phyloP scores from a whole-genome alignment of 2,797 vertebrate species.

The Halcyon badia region DNA sequence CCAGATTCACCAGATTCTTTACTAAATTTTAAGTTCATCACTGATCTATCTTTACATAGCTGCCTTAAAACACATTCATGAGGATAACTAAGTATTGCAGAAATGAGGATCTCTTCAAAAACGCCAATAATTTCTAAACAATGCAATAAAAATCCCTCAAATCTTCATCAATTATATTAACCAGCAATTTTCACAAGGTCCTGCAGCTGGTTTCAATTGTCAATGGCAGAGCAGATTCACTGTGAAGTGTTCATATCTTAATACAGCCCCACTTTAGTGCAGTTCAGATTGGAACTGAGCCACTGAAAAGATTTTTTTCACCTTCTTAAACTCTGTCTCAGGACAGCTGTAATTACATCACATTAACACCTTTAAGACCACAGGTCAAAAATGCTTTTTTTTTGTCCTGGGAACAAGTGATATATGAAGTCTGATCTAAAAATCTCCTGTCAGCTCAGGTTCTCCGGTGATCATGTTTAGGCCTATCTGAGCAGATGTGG shows the following conservation, averaged over 20 bases:
- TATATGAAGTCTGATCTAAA: background rate
- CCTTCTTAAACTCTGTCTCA: background rate
- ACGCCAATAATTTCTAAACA: background rate
- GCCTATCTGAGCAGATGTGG: background rate
- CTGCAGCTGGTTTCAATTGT: constrained; percentile 25
- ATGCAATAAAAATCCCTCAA: background rate
- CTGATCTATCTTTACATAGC: background rate
- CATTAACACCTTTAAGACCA: constrained; percentile 48
- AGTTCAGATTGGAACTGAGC: constrained; percentile 3
- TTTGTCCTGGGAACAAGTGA: background rate
- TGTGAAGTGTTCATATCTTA: background rate
- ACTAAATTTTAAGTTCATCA: background rate
- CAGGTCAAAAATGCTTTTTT: constrained; percentile 23
- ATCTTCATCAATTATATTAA: background rate
- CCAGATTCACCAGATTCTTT: background rate
- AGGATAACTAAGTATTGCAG: background rate
- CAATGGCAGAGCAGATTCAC: background rate
- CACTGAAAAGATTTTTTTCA: background rate
- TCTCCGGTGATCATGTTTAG: background rate
- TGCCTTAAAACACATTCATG: background rate
- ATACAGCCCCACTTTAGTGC: background rate
- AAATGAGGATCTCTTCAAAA: background rate
- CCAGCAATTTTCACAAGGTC: background rate
- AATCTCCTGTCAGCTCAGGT: background rate
- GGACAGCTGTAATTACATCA: constrained; percentile 50